Conservation (phyloP, 2,888 invertebrate species). For the Erebia palarica region DNA sequence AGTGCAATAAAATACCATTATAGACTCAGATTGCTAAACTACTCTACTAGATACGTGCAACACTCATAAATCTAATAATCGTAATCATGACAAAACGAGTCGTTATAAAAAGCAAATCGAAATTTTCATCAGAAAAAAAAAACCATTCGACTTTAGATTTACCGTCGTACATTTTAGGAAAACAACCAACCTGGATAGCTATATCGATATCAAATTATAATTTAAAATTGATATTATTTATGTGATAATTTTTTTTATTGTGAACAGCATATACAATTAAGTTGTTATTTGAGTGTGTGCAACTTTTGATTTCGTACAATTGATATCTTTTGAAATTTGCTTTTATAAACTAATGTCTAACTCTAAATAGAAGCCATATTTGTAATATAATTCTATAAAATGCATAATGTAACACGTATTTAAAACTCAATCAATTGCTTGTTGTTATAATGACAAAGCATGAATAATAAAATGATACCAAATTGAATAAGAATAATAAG, state of each 20-base stretch:
- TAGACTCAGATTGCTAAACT: conserved; percentile 29
- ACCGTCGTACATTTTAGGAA: background rate
- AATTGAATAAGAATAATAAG: conserved; percentile 1
- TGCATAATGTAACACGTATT: background rate
- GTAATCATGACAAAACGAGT: conserved; percentile 18
- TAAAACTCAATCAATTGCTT: background rate
- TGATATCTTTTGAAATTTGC: background rate
- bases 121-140: conserved; percentile 2
- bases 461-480: conserved; percentile 1
- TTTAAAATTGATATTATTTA: background rate
- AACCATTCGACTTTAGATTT: background rate
- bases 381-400: background rate
- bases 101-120: conserved; percentile 8
- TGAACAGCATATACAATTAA: background rate
- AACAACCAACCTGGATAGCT: background rate
- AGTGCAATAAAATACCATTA: conserved; percentile 10
- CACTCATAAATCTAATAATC: conserved; percentile 24
- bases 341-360: background rate
- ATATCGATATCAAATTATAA: conserved; percentile 9
- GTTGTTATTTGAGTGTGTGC: background rate
- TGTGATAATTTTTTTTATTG: no score
- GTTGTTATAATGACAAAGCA: conserved; percentile 8
- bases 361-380: background rate
- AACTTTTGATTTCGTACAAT: background rate
- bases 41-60: conserved; percentile 29